These are phyloP conservation scores for Leptinotarsa lineolata DNA, from an alignment of 1,140 invertebrate species.

Conservation along the genomic window DNA sequence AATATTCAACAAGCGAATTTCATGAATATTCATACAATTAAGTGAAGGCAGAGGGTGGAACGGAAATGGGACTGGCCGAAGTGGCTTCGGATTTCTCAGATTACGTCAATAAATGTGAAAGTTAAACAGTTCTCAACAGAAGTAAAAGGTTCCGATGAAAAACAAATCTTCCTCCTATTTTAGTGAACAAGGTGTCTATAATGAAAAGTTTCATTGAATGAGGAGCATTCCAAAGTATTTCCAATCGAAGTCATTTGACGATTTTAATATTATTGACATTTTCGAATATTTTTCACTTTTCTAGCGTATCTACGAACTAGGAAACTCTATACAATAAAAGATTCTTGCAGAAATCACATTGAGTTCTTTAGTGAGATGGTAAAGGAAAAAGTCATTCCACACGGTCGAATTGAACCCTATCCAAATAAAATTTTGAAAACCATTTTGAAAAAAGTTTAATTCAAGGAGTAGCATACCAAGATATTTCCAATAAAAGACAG, in stretches of 20 bases:
- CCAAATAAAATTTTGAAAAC: no score
- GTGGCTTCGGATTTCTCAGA: slow-evolving; percentile 33
- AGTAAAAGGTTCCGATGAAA: background rate
- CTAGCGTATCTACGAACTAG: background rate
- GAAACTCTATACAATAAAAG: no score
- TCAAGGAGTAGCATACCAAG: no score
- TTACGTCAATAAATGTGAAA: slow-evolving; percentile 29
- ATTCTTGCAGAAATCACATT: no score
- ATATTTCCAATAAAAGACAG: no score
- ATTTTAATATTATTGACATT: background rate
- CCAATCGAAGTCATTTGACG: background rate
- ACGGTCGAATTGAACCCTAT: no score
- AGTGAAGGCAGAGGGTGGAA: slow-evolving; percentile 40
- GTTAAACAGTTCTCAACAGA: background rate
- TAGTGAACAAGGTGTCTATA: no score
- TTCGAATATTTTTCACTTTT: background rate
- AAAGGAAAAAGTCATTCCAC: no score
- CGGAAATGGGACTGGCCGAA: slow-evolving; percentile 28
- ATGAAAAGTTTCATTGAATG: background rate
- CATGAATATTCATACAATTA: slow-evolving; percentile 48
- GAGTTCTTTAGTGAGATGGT: no score
- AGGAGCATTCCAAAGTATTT: background rate
- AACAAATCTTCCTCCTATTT: background rate
- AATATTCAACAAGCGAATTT: slow-evolving; percentile 43
- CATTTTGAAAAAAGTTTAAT: no score